phyloP scores from a whole-genome alignment of 1,140 invertebrate species.

The Macrocentrus cingulum region DNA sequence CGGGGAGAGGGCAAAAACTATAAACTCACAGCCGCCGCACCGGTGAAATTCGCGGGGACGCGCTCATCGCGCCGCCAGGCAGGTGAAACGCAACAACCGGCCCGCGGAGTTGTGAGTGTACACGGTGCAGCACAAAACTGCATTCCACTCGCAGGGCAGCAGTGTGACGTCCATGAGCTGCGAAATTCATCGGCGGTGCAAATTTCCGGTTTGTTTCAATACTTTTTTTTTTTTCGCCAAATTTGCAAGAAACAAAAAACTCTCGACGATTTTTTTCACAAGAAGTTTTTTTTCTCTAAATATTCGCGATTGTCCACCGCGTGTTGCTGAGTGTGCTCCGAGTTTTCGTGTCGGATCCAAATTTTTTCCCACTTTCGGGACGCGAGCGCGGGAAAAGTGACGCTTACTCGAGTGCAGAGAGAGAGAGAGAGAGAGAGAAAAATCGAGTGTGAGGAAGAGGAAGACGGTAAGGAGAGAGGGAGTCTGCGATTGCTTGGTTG shows the following conservation, averaged over 20 bases:
- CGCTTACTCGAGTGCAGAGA: conserved; percentile 11
- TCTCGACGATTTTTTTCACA: no score
- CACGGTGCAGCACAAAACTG: conserved; percentile 30
- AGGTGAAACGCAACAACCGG: conserved; percentile 20
- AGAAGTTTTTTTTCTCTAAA: neutral
- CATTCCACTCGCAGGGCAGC: conserved; percentile 13
- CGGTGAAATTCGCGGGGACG: conserved; percentile 20
- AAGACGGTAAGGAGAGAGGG: conserved; percentile 1
- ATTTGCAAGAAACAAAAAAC: no score
- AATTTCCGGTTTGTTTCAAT: conserved; percentile 1
- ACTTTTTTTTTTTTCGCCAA: neutral
- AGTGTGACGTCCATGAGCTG: neutral
- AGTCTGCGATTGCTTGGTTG: conserved; percentile 8
- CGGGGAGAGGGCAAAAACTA: neutral
- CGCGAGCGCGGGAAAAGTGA: conserved; percentile 23
- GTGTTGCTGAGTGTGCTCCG: neutral
- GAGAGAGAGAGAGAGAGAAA: neutral
- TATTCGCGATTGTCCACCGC: neutral
- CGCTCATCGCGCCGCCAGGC: conserved; percentile 6
- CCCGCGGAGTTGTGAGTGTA: conserved; percentile 19
- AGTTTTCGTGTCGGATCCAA: conserved; percentile 2
- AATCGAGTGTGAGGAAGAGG: neutral
- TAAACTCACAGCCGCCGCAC: neutral
- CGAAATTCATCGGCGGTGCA: neutral
- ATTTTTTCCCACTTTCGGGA: conserved; percentile 15